Base-by-base conservation (phyloP, 2,888 invertebrate genomes). In the Lasioglossum leucozonium region DNA sequence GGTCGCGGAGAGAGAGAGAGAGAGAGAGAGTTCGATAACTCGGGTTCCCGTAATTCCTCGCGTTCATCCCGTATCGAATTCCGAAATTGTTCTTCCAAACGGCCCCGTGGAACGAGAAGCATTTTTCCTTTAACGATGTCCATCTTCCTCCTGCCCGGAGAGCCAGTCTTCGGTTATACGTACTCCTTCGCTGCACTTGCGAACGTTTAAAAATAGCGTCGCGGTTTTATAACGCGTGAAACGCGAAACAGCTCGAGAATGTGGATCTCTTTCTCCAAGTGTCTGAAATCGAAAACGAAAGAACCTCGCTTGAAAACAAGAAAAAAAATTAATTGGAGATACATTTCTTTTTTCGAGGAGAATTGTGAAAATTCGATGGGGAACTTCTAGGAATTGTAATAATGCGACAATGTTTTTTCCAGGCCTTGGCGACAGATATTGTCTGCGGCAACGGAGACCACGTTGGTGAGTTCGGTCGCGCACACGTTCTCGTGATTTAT, bases 351-450 rank as follows among this genome's bases (percentile, higher is more conserved):
- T n/a, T 8, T 65, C 18, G 16, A 16, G 30, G 30, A 11, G 26
- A 58, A 26, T 58, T 0, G 8, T 22, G 22, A 6, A 13, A 22
- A 51, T 30, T 30, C 16, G 6, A 18, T n/a, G n/a, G n/a, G n/a
- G n/a, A n/a, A n/a, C n/a, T n/a, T n/a, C n/a, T n/a, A n/a, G n/a
- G n/a, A n/a, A n/a, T n/a, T n/a, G n/a, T n/a, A 76, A 77, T 67
- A 75, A 58, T 71, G n/a, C 40, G 72, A 79, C 73, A 44, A 75
- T 88, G 85, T 81, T 84, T 93, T n/a, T 93, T 51, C 86, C 86
- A 94, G 94, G 90, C 86, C 81, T 89, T 92, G 73, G 86, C 88
- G 58, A 85, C 92, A 74, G 93, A 92, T 82, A 88, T 90, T 75
- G 89, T 91, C 62, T 91, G 91, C 76, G 86, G 89, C 79, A 92